Evolutionary conservation across 2,113 vertebrate genomes (phyloP).

Genomic region (Nipponia nippon): DNA sequence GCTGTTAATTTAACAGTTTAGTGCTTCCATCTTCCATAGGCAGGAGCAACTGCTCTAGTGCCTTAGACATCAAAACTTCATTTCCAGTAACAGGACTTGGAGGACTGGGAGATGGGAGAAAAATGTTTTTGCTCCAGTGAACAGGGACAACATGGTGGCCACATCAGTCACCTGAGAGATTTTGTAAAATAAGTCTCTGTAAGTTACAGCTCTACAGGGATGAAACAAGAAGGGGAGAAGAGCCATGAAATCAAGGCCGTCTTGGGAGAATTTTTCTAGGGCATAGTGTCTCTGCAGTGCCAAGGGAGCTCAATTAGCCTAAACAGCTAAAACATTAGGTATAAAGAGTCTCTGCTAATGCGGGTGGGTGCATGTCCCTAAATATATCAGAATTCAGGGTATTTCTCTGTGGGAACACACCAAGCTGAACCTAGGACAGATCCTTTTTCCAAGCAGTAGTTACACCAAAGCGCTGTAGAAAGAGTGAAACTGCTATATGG

Average conservation of each 20-base stretch:
- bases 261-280: neutral
- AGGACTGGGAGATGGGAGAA: neutral
- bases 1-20: conserved; percentile 63
- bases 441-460: neutral
- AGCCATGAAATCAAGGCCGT: neutral
- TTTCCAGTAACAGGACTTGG: conserved; percentile 42
- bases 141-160: neutral
- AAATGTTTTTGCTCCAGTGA: neutral
- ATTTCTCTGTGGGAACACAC: neutral
- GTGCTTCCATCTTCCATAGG: conserved; percentile 42
- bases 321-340: neutral
- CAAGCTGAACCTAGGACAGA: neutral
- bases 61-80: neutral
- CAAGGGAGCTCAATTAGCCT: neutral
- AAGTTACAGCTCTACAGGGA: neutral
- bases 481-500: neutral
- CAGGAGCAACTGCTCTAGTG: neutral
- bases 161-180: neutral
- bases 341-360: neutral
- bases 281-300: neutral
- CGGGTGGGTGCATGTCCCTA: neutral
- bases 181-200: neutral
- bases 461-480: neutral
- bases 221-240: neutral
- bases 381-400: neutral